phyloP scores from a whole-genome alignment of 2,888 invertebrate species.

The Stratiomys singularior region DNA sequence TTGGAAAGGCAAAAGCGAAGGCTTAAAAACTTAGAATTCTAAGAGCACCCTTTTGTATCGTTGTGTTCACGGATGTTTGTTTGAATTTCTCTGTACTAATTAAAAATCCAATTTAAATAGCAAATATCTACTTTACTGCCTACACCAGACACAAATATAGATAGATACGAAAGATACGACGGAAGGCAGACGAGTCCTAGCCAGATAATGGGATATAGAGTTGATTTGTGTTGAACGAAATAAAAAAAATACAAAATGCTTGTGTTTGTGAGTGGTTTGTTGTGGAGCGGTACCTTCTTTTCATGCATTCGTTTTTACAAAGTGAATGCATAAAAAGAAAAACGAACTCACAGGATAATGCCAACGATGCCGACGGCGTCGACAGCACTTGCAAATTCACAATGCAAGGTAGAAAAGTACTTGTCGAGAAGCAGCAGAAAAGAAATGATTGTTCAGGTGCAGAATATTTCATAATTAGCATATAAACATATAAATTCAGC shows the following conservation, averaged over 20 bases:
- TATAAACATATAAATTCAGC: conserved; percentile 27
- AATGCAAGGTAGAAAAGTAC: background rate
- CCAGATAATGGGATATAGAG: background rate
- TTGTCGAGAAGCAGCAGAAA: background rate
- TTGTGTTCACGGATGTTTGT: conserved; percentile 14
- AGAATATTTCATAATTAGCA: conserved; percentile 45
- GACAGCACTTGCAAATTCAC: too few relatives aligned
- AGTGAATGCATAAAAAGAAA: conserved; percentile 34
- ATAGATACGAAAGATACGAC: background rate
- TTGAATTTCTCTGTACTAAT: conserved; percentile 43
- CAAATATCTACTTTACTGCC: conserved; percentile 47
- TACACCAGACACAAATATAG: conserved; percentile 29
- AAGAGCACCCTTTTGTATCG: conserved; percentile 19
- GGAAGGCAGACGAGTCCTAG: background rate
- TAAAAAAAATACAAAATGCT: background rate
- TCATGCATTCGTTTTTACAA: too few relatives aligned
- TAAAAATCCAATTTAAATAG: conserved; percentile 49
- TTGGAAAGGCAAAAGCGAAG: background rate
- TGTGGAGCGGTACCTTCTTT: conserved; percentile 37
- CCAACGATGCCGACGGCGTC: conserved; percentile 1
- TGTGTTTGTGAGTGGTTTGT: conserved; percentile 22
- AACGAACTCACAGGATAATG: background rate
- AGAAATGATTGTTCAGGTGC: conserved; percentile 14
- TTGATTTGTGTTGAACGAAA: conserved; percentile 10
- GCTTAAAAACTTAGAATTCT: conserved; percentile 12